A percentile compares a stretch with the other conserved stretches of the same genome.
Evolutionary conservation across 2,888 invertebrate genomes (phyloP).

Genomic region (Cephalotes varians): DNA sequence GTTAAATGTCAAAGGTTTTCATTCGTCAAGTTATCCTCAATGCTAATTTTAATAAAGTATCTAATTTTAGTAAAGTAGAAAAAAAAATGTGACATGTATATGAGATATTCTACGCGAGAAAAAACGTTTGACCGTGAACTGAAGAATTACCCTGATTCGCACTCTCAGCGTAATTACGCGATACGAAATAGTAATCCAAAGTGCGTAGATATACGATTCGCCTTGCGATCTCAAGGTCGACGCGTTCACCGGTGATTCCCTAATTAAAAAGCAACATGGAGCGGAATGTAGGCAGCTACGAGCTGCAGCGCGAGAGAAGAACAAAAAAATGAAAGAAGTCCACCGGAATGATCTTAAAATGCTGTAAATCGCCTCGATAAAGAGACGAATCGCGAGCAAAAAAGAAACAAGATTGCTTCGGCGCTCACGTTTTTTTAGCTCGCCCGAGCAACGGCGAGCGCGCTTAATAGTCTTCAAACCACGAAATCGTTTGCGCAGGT

Average conservation of each 20-base stretch:
- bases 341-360: slow-evolving; percentile 58
- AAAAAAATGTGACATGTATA: not conserved
- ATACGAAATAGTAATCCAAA: slow-evolving; percentile 24
- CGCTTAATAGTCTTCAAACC: slow-evolving; percentile 62
- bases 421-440: slow-evolving; percentile 15
- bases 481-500: slow-evolving; percentile 61
- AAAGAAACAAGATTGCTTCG: slow-evolving; percentile 67
- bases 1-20: not conserved
- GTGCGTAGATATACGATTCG: slow-evolving; percentile 32
- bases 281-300: slow-evolving; percentile 14
- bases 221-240: slow-evolving; percentile 38
- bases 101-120: not conserved
- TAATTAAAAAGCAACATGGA: slow-evolving; percentile 16
- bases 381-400: slow-evolving; percentile 29
- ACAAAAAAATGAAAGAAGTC: slow-evolving; percentile 6
- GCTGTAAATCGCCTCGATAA: slow-evolving; percentile 60
- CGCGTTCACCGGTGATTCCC: slow-evolving; percentile 21
- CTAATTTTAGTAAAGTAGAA: too few species aligned
- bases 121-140: not conserved
- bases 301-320: not conserved
- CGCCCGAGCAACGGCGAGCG: slow-evolving; percentile 34
- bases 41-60: not conserved
- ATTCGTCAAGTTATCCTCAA: not conserved
- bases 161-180: slow-evolving; percentile 16
- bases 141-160: slow-evolving; percentile 1